phyloP scores from a whole-genome alignment of 2,113 vertebrate species.

The Smithornis capensis region DNA sequence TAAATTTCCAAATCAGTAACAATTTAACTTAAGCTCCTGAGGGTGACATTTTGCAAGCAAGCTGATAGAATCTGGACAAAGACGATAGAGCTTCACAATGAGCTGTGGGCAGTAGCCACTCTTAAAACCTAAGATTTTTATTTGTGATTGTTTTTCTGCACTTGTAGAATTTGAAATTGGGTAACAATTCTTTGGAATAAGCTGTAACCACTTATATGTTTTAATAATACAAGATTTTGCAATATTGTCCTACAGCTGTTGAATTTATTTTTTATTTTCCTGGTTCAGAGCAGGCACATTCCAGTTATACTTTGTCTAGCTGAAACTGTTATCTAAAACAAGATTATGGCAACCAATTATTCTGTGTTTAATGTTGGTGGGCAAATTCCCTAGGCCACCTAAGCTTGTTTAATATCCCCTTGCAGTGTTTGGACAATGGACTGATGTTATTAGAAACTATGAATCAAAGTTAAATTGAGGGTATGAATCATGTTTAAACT shows the following conservation, averaged over 20 bases:
- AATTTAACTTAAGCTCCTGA: not conserved
- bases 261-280: not conserved
- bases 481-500: constrained; percentile 29
- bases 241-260: not conserved
- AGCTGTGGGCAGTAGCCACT: not conserved
- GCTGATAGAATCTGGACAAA: not conserved
- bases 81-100: not conserved
- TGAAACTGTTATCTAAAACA: constrained; percentile 5
- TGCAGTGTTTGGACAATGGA: constrained; percentile 26
- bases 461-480: constrained; percentile 47
- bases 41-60: not conserved
- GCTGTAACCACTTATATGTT: not conserved
- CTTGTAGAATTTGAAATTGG: not conserved
- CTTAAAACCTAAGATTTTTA: not conserved
- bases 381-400: constrained; percentile 4
- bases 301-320: not conserved
- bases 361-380: constrained; percentile 3
- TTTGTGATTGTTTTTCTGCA: not conserved
- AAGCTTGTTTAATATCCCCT: constrained; percentile 17
- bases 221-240: not conserved
- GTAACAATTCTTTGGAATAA: not conserved
- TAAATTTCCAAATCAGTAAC: not conserved
- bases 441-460: constrained; percentile 45
- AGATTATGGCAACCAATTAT: constrained; percentile 8
- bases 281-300: not conserved